Evolutionary conservation across 2,888 invertebrate species (phyloP), one percentile per base, ranked within the genome.

Genomic region (Trisateles emortualis): DNA sequence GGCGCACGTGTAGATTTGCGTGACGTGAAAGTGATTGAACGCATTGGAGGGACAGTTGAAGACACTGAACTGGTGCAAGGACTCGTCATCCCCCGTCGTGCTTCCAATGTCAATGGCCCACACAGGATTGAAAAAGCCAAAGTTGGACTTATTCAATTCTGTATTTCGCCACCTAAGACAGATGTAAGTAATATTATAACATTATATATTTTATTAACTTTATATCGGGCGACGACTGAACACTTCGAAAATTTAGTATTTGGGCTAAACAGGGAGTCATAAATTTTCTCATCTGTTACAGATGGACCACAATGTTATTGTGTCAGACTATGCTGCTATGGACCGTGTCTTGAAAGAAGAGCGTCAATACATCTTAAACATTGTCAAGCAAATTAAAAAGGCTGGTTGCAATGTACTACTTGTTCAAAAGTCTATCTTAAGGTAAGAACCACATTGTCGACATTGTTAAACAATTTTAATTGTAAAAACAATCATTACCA

Each of bases 281-380:
- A 22, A 43, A 5, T 41, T 41, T 24, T 9, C 11, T 10, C 32
- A 13, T 33, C 11, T 51, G 10, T 44, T 33, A 8, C 33, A 97
- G 96, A 98, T 99, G 98, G 98, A 98, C 79, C 98, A 98, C 90
- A 98, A 96, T 83, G 96, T 98, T 2, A 95, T 99, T 73, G 98
- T 99, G 16, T 98, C 99, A 0, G 99, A 99, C 87, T 99, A 99
- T 87, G 96, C 99, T n/a, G 99, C 99, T 44, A 99, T 99, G 99
- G 99, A 99, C 87, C 95, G 99, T 53, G 98, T 99, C 0, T 88
- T 99, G 55, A 97, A 98, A 81, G 99, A 99, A 87, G 99, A 99
- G 88, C 95, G 99, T 46, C 95, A 98, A 47, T 99, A 99, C 87
- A 99, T 99, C 74, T 93, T 99, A 52, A 99, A 99, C 81, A 98